Percentiles rank a stretch among this genome's conserved stretches.
phyloP scores from a whole-genome alignment of 2,113 vertebrate species.

The Podiceps cristatus region DNA sequence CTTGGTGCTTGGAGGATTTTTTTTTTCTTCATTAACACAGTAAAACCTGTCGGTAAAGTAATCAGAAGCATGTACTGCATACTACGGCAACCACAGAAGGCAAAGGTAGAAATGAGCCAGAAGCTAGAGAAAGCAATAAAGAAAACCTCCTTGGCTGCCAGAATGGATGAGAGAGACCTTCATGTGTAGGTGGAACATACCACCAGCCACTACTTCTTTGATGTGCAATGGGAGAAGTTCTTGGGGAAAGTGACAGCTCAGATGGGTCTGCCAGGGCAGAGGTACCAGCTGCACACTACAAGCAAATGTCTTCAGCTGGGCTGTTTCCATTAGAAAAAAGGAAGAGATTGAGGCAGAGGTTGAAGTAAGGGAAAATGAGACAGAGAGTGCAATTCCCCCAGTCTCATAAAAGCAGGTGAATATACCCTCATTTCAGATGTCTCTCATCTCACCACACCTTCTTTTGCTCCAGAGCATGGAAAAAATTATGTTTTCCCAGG shows the following conservation, averaged over 20 bases:
- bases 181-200: neutral
- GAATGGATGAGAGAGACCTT: constrained; percentile 15
- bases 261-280: neutral
- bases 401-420: neutral
- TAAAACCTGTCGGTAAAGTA: neutral
- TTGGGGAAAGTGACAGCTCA: constrained; percentile 4
- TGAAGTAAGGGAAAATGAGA: neutral
- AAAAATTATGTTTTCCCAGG: neutral
- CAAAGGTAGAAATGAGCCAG: neutral
- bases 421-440: neutral
- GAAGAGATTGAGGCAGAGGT: neutral
- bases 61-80: neutral
- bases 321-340: neutral
- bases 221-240: constrained; percentile 36
- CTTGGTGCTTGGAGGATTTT: neutral
- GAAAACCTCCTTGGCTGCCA: neutral
- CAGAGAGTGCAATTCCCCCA: neutral
- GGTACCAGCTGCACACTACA: neutral
- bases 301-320: neutral
- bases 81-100: neutral
- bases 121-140: neutral
- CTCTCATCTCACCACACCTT: neutral
- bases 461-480: neutral
- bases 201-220: neutral
- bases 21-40: neutral